Evolutionary conservation across 2,888 invertebrate species (phyloP).

Genomic region (Melanophora roralis): DNA sequence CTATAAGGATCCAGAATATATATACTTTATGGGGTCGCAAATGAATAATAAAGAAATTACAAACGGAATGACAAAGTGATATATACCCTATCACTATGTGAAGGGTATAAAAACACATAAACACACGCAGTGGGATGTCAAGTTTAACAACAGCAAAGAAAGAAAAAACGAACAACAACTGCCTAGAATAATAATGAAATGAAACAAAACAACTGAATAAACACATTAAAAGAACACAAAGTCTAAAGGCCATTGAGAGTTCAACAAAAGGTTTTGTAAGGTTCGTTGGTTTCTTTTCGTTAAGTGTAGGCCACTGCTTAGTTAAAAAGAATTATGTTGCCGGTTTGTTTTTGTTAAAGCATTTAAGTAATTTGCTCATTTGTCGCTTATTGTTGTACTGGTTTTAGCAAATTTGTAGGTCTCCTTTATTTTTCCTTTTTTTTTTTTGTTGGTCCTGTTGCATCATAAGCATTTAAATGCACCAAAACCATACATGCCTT

Average conservation of each 20-base stretch:
- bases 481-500: too few species aligned
- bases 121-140: constrained; percentile 68
- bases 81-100: too few species aligned
- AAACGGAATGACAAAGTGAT: too few species aligned
- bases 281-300: neutral
- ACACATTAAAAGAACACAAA: constrained; percentile 21
- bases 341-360: constrained; percentile 53
- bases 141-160: constrained; percentile 15
- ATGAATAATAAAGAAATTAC: too few species aligned
- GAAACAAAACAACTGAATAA: neutral
- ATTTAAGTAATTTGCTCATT: constrained; percentile 61
- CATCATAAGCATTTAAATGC: constrained; percentile 9
- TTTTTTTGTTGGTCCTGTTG: constrained; percentile 54
- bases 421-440: too few species aligned
- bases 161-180: neutral
- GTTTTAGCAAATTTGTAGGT: neutral
- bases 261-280: constrained; percentile 13
- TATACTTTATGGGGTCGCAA: too few species aligned
- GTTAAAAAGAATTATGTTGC: neutral
- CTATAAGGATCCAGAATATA: too few species aligned
- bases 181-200: constrained; percentile 4
- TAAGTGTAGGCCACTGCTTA: constrained; percentile 13
- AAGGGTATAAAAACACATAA: constrained; percentile 66
- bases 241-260: constrained; percentile 41
- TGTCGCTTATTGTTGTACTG: constrained; percentile 39